Conservation (phyloP, 2,888 invertebrate species). For the Drosophila merina region DNA sequence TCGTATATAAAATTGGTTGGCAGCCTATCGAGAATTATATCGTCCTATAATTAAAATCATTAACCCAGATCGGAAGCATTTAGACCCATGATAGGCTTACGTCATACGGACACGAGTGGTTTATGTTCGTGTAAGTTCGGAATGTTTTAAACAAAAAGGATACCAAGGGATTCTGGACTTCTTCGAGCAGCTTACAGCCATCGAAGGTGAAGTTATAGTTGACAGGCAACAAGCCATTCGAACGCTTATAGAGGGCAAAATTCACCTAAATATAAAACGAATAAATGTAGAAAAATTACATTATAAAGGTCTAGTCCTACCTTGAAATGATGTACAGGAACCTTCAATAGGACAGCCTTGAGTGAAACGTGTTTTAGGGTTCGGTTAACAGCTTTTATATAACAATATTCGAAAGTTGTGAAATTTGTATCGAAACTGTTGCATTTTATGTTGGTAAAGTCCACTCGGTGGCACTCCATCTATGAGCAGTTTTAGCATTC, state of each 20-base stretch:
- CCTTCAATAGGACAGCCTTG: not conserved
- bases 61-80: not conserved
- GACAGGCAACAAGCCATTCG: not conserved
- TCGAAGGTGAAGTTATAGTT: slow-evolving; percentile 1
- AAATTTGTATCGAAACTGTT: slow-evolving; percentile 3
- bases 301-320: not conserved
- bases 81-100: slow-evolving; percentile 3
- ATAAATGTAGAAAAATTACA: not conserved
- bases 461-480: slow-evolving; percentile 16
- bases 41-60: slow-evolving; percentile 17
- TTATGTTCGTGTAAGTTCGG: not conserved
- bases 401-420: slow-evolving; percentile 19
- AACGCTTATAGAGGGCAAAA: not conserved
- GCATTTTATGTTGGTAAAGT: slow-evolving; percentile 48
- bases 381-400: slow-evolving; percentile 42
- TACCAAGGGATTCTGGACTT: not conserved
- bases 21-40: slow-evolving; percentile 38
- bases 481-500: not conserved
- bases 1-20: slow-evolving; percentile 28
- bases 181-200: not conserved
- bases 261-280: not conserved
- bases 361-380: slow-evolving; percentile 34
- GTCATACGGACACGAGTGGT: slow-evolving; percentile 6
- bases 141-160: not conserved
- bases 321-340: not conserved